A percentile compares a stretch with the other conserved stretches of the same genome.
Conservation (phyloP, 2,888 invertebrate genomes). For the Plebejus anna region DNA sequence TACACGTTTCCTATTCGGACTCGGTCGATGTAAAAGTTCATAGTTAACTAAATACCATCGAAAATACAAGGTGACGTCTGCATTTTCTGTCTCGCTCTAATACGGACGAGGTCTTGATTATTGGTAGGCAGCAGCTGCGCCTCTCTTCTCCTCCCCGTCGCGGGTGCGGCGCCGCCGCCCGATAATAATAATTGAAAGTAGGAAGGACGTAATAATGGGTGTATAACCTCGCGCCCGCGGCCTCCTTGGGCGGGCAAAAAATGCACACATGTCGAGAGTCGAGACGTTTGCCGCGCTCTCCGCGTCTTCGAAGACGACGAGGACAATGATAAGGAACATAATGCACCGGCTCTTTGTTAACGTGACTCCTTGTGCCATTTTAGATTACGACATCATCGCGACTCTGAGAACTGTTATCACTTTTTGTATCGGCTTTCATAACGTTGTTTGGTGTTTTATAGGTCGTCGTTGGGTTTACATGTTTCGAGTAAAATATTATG, state of each 20-base stretch:
- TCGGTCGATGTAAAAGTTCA: not conserved
- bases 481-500: conserved; percentile 1
- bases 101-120: conserved; percentile 73
- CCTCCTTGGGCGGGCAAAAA: conserved; percentile 80
- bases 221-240: conserved; percentile 80
- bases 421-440: conserved; percentile 45
- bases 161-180: conserved; percentile 75
- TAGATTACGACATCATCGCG: conserved; percentile 50
- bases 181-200: conserved; percentile 81
- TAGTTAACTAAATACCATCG: not conserved
- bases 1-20: not conserved
- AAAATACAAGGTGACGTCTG: conserved; percentile 38
- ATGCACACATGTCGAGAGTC: conserved; percentile 74
- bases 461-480: not conserved
- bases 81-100: conserved; percentile 64
- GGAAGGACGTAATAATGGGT: conserved; percentile 81
- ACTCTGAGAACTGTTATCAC: conserved; percentile 54
- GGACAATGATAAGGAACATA: conserved; percentile 50
- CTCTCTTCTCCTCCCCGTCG: conserved; percentile 79
- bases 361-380: conserved; percentile 49
- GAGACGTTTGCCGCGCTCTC: conserved; percentile 53
- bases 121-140: conserved; percentile 81
- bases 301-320: conserved; percentile 52
- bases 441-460: conserved; percentile 23
- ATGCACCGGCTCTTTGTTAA: conserved; percentile 53